Base-by-base conservation (phyloP, 1,140 invertebrate genomes). In the Venturia canescens region DNA sequence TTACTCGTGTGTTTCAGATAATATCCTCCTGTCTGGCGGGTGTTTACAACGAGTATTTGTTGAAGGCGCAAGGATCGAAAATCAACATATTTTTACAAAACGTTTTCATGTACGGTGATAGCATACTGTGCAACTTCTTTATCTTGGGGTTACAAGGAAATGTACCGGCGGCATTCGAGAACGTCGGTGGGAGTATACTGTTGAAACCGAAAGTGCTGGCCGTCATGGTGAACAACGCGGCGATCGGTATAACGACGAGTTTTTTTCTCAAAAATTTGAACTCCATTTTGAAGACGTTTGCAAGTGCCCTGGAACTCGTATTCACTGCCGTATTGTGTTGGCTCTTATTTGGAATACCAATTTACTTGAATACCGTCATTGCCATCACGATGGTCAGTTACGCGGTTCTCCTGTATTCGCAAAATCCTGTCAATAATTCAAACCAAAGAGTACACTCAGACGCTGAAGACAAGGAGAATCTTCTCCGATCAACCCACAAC, bases 251-350 rank as follows among this genome's bases (percentile, higher is more conserved):
- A 84, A 96, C 98, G 0, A 99, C 98, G 0, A 98, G 97, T 89
- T 96, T 99, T 87, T 99, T 99, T 87, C 92, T 99, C 1, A 97
- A 97, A 87, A 97, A 95, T 82, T 93, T 99, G 78, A 99, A 99
- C 91, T 99, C 98, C 11, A 99, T 99, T 86, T 92, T 99, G 60
- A 99, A 99, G 92, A 98, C 97, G 11, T 99, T 99, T 92, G 98
- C 98, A 1, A 97, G 97, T 92, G 98, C 98, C 38, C 92, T 99
- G 82, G 98, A 99, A 90, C 90, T 99, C 16, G 93, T 98, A 48
- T 97, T 99, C 85, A 98, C 97, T 7, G 98, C 98, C 13, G 91
- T 98, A 6, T 93, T 98, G 0, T 97, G 97, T 87, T 98, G 96
- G 93, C 91, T 98, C 53, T 93, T 99, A 67, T 98, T 99, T 90